These are phyloP conservation scores for Schlechtendalia chinensis DNA, from an alignment of 1,140 invertebrate species.

Conservation along the genomic window DNA sequence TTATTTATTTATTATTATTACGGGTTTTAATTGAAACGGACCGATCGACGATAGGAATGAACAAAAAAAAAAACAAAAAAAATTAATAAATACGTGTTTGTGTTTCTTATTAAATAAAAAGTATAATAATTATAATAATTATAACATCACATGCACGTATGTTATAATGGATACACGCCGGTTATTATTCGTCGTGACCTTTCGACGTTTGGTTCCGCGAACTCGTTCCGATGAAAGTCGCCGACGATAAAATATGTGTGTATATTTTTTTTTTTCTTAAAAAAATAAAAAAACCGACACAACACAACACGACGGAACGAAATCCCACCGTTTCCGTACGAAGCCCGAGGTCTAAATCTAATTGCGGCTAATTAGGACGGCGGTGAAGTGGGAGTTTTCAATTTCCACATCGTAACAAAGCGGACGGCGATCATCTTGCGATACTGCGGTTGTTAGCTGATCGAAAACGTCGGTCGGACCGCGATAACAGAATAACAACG, in stretches of 20 bases:
- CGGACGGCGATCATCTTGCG: not conserved
- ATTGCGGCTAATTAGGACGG: slow-evolving; percentile 2
- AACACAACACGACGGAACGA: too few relatives aligned
- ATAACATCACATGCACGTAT: too few relatives aligned
- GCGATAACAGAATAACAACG: too few relatives aligned
- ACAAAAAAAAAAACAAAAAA: not conserved
- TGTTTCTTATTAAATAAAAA: slow-evolving; percentile 22
- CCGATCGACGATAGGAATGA: not conserved
- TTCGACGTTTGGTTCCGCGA: slow-evolving; percentile 18
- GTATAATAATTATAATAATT: too few relatives aligned
- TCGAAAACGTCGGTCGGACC: not conserved
- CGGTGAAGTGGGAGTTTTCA: not conserved
- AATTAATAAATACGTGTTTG: slow-evolving; percentile 19
- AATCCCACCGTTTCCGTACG: not conserved
- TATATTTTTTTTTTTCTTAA: too few relatives aligned
- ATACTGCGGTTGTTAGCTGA: not conserved
- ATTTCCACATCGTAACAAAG: too few relatives aligned
- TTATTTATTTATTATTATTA: too few relatives aligned
- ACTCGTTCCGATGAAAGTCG: slow-evolving; percentile 21
- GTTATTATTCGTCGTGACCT: not conserved
- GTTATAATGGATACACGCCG: too few relatives aligned
- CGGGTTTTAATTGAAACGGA: slow-evolving; percentile 45
- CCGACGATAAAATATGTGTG: slow-evolving; percentile 21
- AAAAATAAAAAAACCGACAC: too few relatives aligned
- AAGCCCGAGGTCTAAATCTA: not conserved